Evolutionary conservation across 2,888 invertebrate species (phyloP), one percentile per base, ranked within the genome.

Genomic region (Eupelmus urozonus): DNA sequence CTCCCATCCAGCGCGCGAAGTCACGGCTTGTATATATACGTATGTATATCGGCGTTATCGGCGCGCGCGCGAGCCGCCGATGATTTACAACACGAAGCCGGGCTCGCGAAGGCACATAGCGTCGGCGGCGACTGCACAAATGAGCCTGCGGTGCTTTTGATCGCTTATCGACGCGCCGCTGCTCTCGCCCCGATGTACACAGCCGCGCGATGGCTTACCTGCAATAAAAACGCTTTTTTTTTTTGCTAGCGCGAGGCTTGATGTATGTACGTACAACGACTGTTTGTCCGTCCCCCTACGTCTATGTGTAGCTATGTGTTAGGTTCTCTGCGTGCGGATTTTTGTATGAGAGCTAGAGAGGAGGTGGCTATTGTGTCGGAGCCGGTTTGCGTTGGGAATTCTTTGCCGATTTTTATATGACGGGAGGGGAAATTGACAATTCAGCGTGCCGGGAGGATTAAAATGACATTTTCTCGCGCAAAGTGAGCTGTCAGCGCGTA

Each of bases 61-160:
- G 25, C 29, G 25, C 29, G 1, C 13, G 45, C 11, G 0, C 5
- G 13, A 20, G 27, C 65, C 27, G 42, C 34, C 23, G 45, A 78
- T 78, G 78, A 73, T 78, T 78, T 78, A 73, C 72, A 49, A 69
- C n/a, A 13, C 27, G 72, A 40, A 62, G 51, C 34, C 4, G 51
- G 34, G 23, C 63, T 29, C 57, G 34, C 59, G n/a, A 60, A n/a
- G 34, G 9, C 34, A 5, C 13, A 11, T 13, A 20, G 25, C 51
- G 51, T 18, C 40, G 13, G 18, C 59, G 49, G 27, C 34, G 18
- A 51, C 34, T 51, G 51, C 66, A n/a, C 45, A 53, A 49, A 53
- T 66, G 72, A 69, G 53, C 65, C 45, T 53, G 77, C 78, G 78
- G 78, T 34, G 3, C 62, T 20, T 78, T 73, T 78, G 78, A 78